Base-by-base conservation (phyloP, 2,888 invertebrate species). In the Morinoia aosen region DNA sequence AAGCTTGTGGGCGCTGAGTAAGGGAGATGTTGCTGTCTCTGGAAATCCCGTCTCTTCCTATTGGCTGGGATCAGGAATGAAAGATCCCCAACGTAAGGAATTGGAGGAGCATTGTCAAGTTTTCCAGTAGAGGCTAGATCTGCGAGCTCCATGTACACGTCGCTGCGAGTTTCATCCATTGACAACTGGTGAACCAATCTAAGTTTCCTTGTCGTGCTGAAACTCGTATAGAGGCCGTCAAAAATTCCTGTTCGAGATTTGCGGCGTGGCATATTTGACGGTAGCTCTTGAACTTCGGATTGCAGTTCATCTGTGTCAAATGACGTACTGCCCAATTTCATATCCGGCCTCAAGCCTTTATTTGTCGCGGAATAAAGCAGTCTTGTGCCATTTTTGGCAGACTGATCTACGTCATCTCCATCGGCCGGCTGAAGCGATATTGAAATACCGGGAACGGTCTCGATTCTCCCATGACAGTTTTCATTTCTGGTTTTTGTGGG, bases 101-200 rank as follows among this genome's bases (percentile, higher is more conserved):
- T 90, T 16, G 96, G 96, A 19, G 96, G 96, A 7, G 95, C 96
- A n/a, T 95, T 95, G 19, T 95, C 96, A 14, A 96, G 95, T 95
- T 95, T 95, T 14, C 95, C 93, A 0, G 96, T 88, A 33, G 96
- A 57, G n/a, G 96, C 96, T 57, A 96, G 95, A 25, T 96, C 96
- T 19, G 96, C 96, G 48, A 96, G 95, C 76, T 96, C 96, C 58
- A 96, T 96, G 93, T 96, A 96, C n/a, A 96, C 96, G 94, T 96
- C 96, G 58, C 96, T 96, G 14, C 96, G 96, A 19, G 96, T 96
- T 76, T 96, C 96, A 88, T 96, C 96, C 56, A 96, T 95, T 16
- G 96, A 96, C 10, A 96, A 95, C 91, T 96, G 96, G 95, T 96
- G 96, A 12, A 96, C 96, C n/a, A 96, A 95, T 14, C 96, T 95